Evolutionary conservation across 2,113 vertebrate genomes (phyloP).

Genomic region (Indri indri): DNA sequence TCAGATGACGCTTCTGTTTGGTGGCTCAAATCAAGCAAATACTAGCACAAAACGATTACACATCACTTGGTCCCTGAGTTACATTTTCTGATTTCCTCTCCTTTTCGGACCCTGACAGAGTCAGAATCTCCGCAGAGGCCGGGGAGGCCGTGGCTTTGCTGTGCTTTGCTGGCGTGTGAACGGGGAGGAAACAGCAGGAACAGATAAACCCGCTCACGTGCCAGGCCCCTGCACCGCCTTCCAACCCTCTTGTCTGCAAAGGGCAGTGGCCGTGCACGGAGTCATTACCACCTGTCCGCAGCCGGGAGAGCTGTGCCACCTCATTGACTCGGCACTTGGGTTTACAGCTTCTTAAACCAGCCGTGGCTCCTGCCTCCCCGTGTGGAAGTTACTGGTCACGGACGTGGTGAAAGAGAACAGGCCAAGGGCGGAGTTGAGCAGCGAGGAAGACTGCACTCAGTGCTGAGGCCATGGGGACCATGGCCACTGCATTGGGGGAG

Average conservation of each 20-base stretch:
- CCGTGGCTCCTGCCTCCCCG: too few species aligned
- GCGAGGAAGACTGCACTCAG: fast-evolving
- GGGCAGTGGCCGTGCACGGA: fast-evolving
- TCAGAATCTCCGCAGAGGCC: too few species aligned
- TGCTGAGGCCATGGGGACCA: fast-evolving
- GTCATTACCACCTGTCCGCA: fast-evolving
- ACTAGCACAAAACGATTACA: background rate
- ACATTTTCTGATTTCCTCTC: background rate
- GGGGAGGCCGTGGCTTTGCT: background rate
- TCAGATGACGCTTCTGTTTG: background rate
- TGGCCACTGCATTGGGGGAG: fast-evolving
- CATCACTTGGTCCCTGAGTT: background rate
- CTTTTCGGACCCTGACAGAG: fast-evolving
- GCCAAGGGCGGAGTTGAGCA: background rate
- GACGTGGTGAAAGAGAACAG: background rate
- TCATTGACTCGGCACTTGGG: background rate
- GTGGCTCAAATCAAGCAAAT: background rate
- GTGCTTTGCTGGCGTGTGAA: background rate
- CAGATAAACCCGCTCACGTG: fast-evolving
- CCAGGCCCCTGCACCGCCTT: fast-evolving
- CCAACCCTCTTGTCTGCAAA: too few species aligned
- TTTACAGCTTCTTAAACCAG: background rate
- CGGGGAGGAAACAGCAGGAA: background rate
- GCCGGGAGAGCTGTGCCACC: fast-evolving
- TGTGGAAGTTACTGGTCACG: fast-evolving